phyloP scores from a whole-genome alignment of 2,797 vertebrate species.

The Austrolebias charrua region DNA sequence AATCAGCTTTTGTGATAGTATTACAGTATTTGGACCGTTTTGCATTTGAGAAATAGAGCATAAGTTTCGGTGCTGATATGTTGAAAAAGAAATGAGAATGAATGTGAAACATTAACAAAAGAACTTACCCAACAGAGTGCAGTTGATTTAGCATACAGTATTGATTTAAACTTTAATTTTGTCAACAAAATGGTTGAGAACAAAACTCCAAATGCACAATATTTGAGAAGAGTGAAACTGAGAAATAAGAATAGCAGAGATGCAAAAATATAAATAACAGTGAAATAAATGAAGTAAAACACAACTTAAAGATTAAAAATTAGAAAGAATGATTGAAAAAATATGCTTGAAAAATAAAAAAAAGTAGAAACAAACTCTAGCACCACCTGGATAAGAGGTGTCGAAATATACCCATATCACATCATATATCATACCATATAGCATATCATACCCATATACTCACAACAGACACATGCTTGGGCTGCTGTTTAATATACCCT shows the following conservation, averaged over 20 bases:
- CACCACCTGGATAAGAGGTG: background rate
- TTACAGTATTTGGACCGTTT: no score
- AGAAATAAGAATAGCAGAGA: background rate
- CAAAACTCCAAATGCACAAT: background rate
- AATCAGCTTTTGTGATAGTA: no score
- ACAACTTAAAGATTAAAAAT: background rate
- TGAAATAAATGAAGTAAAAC: background rate
- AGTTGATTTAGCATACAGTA: background rate
- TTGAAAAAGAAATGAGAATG: no score
- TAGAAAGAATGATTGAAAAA: background rate
- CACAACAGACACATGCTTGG: no score
- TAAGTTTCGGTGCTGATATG: background rate
- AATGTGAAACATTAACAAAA: background rate
- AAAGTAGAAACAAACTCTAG: constrained; percentile 11
- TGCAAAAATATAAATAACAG: background rate
- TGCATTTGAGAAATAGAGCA: no score
- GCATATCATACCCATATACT: no score
- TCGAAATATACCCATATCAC: background rate
- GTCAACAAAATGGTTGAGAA: no score
- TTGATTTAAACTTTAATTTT: no score
- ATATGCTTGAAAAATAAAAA: background rate
- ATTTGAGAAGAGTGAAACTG: background rate
- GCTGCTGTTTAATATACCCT: no score
- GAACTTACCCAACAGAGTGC: background rate
- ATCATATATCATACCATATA: no score